Percentiles rank a stretch among this genome's conserved stretches.
Evolutionary conservation across 2,797 vertebrate species (phyloP).

Genomic region (Chromobotia macracanthus): DNA sequence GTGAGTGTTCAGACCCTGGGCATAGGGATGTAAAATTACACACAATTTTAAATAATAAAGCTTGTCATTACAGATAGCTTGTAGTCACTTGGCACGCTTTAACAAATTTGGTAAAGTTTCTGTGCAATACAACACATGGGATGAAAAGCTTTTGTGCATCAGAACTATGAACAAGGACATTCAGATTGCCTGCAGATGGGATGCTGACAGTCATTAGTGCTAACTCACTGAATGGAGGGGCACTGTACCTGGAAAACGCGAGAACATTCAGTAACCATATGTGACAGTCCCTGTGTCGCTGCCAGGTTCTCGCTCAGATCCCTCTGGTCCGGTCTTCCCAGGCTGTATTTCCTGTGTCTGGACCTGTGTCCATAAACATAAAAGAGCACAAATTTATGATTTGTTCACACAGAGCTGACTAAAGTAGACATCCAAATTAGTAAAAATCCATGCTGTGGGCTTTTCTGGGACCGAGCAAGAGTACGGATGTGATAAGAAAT

Average conservation of each 20-base stretch:
- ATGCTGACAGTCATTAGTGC: background rate
- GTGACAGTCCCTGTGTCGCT: conserved; percentile 85
- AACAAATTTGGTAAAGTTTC: background rate
- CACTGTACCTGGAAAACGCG: conserved; percentile 78
- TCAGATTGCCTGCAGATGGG: conserved; percentile 12
- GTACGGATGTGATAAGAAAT: background rate
- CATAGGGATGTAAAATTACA: background rate
- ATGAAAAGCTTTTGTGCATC: background rate
- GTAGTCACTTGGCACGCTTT: background rate
- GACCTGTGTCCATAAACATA: conserved; percentile 64
- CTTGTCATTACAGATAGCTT: conserved; percentile 1
- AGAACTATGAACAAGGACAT: background rate
- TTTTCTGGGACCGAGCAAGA: background rate
- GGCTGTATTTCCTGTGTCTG: conserved; percentile 83
- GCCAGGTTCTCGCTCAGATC: conserved; percentile 88
- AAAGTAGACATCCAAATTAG: conserved; percentile 17
- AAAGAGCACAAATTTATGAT: conserved; percentile 6
- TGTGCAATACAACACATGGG: background rate
- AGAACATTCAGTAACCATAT: conserved; percentile 83
- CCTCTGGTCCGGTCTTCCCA: conserved; percentile 85
- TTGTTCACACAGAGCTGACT: background rate
- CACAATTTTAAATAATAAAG: background rate
- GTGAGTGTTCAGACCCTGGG: background rate
- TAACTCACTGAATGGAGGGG: background rate
- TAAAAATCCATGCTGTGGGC: background rate